These are phyloP conservation scores for Spongilla lacustris DNA, from an alignment of 37 sponge, comb jelly and placozoan genomes.

Conservation along the genomic window DNA sequence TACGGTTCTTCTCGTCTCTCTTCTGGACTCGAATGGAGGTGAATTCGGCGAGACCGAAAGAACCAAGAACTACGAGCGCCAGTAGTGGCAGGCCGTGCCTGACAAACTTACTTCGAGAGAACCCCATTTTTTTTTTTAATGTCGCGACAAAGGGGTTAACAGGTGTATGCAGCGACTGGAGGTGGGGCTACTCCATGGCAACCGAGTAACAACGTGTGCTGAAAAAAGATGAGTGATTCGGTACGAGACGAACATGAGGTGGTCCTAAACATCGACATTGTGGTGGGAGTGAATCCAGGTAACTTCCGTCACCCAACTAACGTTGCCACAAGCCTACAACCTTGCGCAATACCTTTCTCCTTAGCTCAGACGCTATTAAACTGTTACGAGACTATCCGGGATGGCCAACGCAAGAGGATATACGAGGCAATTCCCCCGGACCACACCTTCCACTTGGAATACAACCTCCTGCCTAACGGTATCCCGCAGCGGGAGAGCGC, in stretches of 20 bases:
- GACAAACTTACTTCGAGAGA: slow-evolving; percentile 12
- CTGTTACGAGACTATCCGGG: slow-evolving; percentile 49
- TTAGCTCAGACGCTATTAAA: slow-evolving; percentile 41
- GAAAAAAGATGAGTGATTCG: not conserved
- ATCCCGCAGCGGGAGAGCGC: not conserved
- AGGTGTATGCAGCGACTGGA: not conserved
- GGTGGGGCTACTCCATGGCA: slow-evolving; percentile 8
- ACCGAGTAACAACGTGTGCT: not conserved
- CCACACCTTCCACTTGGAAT: slow-evolving; percentile 82
- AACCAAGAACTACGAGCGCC: slow-evolving; percentile 64
- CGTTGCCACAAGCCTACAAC: not conserved
- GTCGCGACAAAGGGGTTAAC: not conserved
- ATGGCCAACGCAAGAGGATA: slow-evolving; percentile 60
- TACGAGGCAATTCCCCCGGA: slow-evolving; percentile 66
- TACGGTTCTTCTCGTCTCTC: slow-evolving; percentile 77
- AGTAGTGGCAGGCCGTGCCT: slow-evolving; percentile 61
- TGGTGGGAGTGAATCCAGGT: slow-evolving; percentile 43
- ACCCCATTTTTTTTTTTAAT: too few relatives aligned
- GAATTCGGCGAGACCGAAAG: slow-evolving; percentile 78
- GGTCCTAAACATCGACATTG: slow-evolving; percentile 21
- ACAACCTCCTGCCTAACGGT: slow-evolving; percentile 71
- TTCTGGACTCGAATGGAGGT: slow-evolving; percentile 61
- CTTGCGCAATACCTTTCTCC: too few relatives aligned
- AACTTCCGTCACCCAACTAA: not conserved
- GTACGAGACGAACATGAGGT: slow-evolving; percentile 29